Evolutionary conservation across 2,888 invertebrate species (phyloP), one percentile per base, ranked within the genome.

Genomic region (Macrosiphum euphorbiae): DNA sequence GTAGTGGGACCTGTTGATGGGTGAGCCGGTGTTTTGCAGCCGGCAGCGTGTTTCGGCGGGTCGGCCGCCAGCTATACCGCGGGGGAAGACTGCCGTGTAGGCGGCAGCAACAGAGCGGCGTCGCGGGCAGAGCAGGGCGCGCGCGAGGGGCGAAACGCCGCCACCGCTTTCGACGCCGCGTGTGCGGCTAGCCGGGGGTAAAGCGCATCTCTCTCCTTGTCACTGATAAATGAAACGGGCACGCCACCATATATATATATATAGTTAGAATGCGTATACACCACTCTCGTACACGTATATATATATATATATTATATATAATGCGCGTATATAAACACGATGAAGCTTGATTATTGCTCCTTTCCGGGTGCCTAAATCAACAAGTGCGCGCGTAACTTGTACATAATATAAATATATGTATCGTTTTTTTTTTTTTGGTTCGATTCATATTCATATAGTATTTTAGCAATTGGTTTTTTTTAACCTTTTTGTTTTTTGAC

Each of bases 181-280:
- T 58, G 88, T 78, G 50, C 78, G 78, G 92, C 92, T 55, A 55
- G 58, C 44, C 50, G 85, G 58, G 93, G 93, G 50, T 78, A 90
- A 90, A 92, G 90, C 90, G 94, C 94, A 94, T 92, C 92, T 86
- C 91, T 92, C 92, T 90, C 94, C 94, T 90, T 94, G 94, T 94
- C 94, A 94, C 94, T 94, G 94, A 94, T 94, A 94, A 94, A 94
- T 94, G 94, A 94, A 94, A 94, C 94, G 86, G 85, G 94, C 90
- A 94, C 90, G 86, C 94, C 90, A 88, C 52, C 84, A 10, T 88
- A 88, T 52, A 86, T 44, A 86, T 44, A 86, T 26, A 86, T 55
- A 91, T 55, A 91, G 44, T 44, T 16, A 13, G 8, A 28, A 55
- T 78, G 58, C n/a, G 55, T 86, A 92, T 86, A 88, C 35, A 78